Percentiles rank a stretch among this genome's conserved stretches.
These are phyloP conservation scores for Bubo bubo DNA, from an alignment of 2,113 vertebrate species.

Conservation along the genomic window DNA sequence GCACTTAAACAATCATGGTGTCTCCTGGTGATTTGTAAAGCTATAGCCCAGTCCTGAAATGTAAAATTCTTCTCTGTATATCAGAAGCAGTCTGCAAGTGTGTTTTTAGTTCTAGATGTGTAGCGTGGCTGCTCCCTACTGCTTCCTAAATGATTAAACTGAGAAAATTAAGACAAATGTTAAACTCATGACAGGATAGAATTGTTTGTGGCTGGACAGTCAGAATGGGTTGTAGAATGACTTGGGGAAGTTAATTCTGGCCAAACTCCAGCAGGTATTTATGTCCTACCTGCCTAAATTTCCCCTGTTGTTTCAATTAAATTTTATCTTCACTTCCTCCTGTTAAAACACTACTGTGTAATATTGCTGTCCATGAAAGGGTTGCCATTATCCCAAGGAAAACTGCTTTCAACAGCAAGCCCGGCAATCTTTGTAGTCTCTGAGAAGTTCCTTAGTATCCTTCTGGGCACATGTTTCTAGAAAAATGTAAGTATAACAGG, in stretches of 20 bases:
- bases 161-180: not conserved
- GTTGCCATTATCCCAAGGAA: not conserved
- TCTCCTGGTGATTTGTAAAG: not conserved
- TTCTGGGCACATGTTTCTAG: not conserved
- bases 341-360: not conserved
- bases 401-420: not conserved
- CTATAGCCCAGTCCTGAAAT: not conserved
- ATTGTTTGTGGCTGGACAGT: not conserved
- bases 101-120: not conserved
- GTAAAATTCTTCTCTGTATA: not conserved
- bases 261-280: not conserved
- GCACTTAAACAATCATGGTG: not conserved
- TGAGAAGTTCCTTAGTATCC: not conserved
- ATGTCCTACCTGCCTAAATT: not conserved
- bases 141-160: not conserved
- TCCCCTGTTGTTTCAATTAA: conserved; percentile 12
- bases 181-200: not conserved
- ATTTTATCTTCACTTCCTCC: conserved; percentile 2
- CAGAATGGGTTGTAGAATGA: not conserved
- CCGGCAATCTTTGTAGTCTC: not conserved
- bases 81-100: not conserved
- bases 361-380: not conserved
- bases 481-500: not conserved
- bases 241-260: not conserved
- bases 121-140: not conserved